Evolutionary conservation across 2,888 invertebrate species (phyloP).

Genomic region (Pachymerium ferrugineum): DNA sequence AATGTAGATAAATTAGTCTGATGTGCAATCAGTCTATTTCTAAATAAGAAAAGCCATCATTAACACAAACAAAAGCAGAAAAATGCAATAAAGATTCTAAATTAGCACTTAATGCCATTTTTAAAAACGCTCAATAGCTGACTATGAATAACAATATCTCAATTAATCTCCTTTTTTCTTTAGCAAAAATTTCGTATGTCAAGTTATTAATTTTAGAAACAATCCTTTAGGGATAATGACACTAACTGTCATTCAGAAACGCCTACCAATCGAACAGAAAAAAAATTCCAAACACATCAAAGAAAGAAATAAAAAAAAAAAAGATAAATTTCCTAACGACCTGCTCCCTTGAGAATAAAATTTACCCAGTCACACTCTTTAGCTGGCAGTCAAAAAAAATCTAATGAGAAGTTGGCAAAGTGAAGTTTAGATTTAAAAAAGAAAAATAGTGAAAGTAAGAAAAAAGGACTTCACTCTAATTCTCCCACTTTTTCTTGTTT

Average conservation of each 20-base stretch:
- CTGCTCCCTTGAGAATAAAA: neutral
- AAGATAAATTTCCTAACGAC: constrained; percentile 4
- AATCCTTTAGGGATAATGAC: constrained; percentile 10
- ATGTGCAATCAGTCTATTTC: too few species aligned
- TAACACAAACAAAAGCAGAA: too few species aligned
- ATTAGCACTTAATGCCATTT: too few species aligned
- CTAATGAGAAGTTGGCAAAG: constrained; percentile 14
- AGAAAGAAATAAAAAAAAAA: too few species aligned
- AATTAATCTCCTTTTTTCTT: neutral
- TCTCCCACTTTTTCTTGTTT: neutral
- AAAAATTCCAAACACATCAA: neutral
- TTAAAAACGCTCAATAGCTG: too few species aligned
- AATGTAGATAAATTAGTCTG: too few species aligned
- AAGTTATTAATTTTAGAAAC: constrained; percentile 23
- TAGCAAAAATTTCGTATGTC: neutral
- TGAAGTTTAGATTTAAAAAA: neutral
- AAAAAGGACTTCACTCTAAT: neutral
- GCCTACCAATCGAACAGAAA: neutral
- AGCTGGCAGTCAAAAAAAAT: neutral
- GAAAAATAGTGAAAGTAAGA: neutral
- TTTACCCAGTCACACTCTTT: constrained; percentile 7
- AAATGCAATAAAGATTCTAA: too few species aligned
- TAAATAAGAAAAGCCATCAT: too few species aligned
- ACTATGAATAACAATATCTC: constrained; percentile 17
- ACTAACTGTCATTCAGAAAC: constrained; percentile 7